Evolutionary conservation across 1,140 invertebrate species (phyloP).

Genomic region (Drosophila sp.): DNA sequence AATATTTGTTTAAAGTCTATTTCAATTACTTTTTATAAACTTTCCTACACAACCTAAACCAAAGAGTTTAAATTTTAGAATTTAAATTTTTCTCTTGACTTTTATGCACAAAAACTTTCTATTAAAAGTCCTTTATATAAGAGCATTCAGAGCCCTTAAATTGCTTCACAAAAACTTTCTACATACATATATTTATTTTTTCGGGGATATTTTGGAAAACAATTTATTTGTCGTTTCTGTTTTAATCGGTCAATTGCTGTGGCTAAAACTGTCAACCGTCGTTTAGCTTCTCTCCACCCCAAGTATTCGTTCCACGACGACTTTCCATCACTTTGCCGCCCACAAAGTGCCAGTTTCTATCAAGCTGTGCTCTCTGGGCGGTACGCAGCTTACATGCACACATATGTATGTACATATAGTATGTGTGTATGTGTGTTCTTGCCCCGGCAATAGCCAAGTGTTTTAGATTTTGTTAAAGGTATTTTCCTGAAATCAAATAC

Average conservation of each 20-base stretch:
- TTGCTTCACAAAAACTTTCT: not conserved
- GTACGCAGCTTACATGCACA: not conserved
- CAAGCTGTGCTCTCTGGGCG: slow-evolving; percentile 1
- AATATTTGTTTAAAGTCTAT: too few species aligned
- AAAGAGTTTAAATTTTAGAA: too few species aligned
- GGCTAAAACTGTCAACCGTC: slow-evolving; percentile 49
- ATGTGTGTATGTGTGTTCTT: too few species aligned
- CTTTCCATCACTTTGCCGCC: not conserved
- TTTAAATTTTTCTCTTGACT: too few species aligned
- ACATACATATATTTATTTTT: too few species aligned
- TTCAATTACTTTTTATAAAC: too few species aligned
- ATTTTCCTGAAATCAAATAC: too few species aligned
- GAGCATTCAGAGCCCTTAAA: not conserved
- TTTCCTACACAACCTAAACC: too few species aligned
- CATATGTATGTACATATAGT: not conserved
- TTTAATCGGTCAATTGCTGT: slow-evolving; percentile 72
- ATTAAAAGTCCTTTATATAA: too few species aligned
- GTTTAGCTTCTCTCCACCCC: slow-evolving; percentile 12
- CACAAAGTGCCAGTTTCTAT: not conserved
- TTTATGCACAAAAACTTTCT: too few species aligned
- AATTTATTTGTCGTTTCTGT: slow-evolving; percentile 32
- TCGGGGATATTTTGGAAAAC: not conserved
- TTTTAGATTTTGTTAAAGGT: too few species aligned
- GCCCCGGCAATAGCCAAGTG: too few species aligned
- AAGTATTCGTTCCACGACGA: not conserved